A percentile compares a stretch with the other conserved stretches of the same genome.
These are phyloP conservation scores for Dusona sp. DNA, from an alignment of 2,888 invertebrate species.

Conservation along the genomic window DNA sequence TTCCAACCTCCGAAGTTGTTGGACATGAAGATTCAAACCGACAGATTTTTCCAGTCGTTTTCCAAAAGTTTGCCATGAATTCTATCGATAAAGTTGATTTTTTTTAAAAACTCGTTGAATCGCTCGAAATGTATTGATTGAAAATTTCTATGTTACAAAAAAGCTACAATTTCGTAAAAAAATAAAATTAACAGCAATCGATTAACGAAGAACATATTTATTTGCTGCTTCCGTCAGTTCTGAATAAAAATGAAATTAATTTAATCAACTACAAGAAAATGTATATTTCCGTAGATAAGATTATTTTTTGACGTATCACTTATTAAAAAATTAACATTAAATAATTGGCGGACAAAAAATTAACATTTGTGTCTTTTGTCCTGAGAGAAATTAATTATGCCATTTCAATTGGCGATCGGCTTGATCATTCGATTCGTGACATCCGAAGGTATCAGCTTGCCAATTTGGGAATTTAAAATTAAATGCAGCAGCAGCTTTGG, in stretches of 20 bases:
- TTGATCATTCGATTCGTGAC: not conserved
- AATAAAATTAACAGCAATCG: not conserved
- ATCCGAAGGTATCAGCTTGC: not conserved
- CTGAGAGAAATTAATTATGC: not conserved
- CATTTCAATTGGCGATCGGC: not conserved
- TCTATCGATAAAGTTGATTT: not conserved
- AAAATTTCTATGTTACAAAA: not conserved
- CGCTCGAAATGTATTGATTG: not conserved
- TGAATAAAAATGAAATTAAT: not conserved
- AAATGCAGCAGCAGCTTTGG: constrained; percentile 23
- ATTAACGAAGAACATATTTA: not conserved
- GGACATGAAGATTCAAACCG: not conserved
- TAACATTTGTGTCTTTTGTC: constrained; percentile 1
- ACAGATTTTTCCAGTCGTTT: not conserved
- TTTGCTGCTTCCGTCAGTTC: not conserved
- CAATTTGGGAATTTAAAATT: constrained; percentile 14
- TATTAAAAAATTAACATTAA: not conserved
- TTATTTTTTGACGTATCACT: not conserved
- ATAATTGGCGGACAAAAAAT: not conserved
- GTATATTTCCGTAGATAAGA: not conserved
- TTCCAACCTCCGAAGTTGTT: not conserved
- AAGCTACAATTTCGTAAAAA: not conserved
- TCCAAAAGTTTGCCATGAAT: not conserved
- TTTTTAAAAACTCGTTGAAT: not conserved
- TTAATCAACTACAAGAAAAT: not conserved